Conservation (phyloP, 1,140 invertebrate genomes). For the Drosophila albomicans region DNA sequence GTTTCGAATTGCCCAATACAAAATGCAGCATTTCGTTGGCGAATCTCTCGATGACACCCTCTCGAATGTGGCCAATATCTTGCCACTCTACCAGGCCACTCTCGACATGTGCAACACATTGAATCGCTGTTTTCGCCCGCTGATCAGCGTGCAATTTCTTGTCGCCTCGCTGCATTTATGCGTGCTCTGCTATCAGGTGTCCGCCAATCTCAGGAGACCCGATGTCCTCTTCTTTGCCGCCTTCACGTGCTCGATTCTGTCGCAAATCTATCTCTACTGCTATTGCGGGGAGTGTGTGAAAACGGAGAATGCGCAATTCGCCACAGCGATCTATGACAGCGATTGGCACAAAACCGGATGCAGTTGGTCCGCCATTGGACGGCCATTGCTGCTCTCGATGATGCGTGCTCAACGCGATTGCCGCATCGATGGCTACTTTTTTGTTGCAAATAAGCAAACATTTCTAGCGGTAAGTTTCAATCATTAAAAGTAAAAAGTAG, state of each 20-base stretch:
- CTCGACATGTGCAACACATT: conserved; percentile 18
- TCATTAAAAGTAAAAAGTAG: background rate
- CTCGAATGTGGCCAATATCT: conserved; percentile 33
- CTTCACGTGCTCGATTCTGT: conserved; percentile 50
- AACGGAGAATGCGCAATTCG: conserved; percentile 26
- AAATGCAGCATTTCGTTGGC: conserved; percentile 37
- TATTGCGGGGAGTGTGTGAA: conserved; percentile 47
- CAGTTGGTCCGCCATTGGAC: conserved; percentile 9
- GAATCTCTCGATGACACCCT: background rate
- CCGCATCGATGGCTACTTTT: conserved; percentile 47
- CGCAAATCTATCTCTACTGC: conserved; percentile 57
- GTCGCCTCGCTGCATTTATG: conserved; percentile 53
- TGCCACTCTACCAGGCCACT: conserved; percentile 19
- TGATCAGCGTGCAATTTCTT: conserved; percentile 51
- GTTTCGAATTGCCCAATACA: conserved; percentile 37
- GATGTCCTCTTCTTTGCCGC: conserved; percentile 47
- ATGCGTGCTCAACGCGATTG: conserved; percentile 10
- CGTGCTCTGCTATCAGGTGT: conserved; percentile 52
- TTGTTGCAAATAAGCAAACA: conserved; percentile 44
- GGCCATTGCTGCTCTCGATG: background rate
- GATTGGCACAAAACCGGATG: conserved; percentile 20
- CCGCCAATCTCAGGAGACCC: conserved; percentile 41
- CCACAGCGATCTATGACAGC: conserved; percentile 42
- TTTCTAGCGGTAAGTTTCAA: conserved; percentile 31
- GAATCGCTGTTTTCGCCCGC: conserved; percentile 42